Percentiles rank a stretch among this genome's conserved stretches.
Conservation (phyloP, 2,797 vertebrate genomes). For the Anabas testudineus region DNA sequence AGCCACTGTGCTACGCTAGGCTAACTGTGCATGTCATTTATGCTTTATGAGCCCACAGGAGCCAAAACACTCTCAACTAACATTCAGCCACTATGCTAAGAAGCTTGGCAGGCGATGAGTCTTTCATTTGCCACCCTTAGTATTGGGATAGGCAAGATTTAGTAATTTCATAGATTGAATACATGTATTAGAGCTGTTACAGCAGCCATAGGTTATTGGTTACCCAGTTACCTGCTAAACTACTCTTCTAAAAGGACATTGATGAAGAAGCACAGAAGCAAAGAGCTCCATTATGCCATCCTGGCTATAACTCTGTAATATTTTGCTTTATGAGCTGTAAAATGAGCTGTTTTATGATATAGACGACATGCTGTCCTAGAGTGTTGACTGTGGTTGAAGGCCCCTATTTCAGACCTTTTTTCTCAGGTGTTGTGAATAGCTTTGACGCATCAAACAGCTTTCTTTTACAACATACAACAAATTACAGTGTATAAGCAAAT, state of each 20-base stretch:
- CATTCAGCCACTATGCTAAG: constrained; percentile 63
- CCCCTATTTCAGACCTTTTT: constrained; percentile 14
- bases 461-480: neutral
- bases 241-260: constrained; percentile 59
- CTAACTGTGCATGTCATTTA: constrained; percentile 70
- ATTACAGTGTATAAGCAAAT: neutral
- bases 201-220: constrained; percentile 66
- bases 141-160: constrained; percentile 23
- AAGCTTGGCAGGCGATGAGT: constrained; percentile 45
- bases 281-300: constrained; percentile 10
- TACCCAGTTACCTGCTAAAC: constrained; percentile 71
- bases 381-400: constrained; percentile 14
- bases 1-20: constrained; percentile 53
- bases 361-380: constrained; percentile 26
- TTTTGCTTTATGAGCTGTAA: constrained; percentile 61
- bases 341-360: constrained; percentile 60
- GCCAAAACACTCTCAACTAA: constrained; percentile 68
- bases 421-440: neutral
- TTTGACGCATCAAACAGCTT: neutral
- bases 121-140: constrained; percentile 36
- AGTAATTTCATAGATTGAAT: constrained; percentile 52
- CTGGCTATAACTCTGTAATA: constrained; percentile 52
- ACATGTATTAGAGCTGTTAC: constrained; percentile 24
- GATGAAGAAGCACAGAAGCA: constrained; percentile 55
- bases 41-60: constrained; percentile 71